A percentile compares a stretch with the other conserved stretches of the same genome.
phyloP scores from a whole-genome alignment of 2,113 vertebrate genomes.

The Cichladusa arquata region DNA sequence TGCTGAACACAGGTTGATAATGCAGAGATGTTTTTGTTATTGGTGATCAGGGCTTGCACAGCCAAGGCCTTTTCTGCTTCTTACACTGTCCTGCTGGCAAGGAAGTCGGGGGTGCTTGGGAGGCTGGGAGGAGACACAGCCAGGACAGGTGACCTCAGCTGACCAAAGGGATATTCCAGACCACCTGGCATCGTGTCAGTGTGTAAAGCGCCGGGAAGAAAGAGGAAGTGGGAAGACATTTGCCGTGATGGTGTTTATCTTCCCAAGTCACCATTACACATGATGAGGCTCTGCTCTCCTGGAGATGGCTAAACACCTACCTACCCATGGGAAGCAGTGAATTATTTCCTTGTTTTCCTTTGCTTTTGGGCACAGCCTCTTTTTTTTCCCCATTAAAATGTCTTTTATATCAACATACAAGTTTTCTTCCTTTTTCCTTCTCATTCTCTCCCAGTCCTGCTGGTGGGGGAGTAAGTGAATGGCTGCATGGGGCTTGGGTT shows the following conservation, averaged over 20 bases:
- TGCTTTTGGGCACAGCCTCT: not conserved
- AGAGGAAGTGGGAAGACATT: not conserved
- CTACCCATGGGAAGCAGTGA: not conserved
- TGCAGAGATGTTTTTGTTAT: not conserved
- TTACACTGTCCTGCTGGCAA: rapidly evolving
- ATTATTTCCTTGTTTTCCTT: not conserved
- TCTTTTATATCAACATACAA: not conserved
- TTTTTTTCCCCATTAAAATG: not conserved
- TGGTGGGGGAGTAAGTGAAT: not conserved
- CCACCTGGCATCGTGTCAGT: too few species aligned
- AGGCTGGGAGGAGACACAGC: not conserved
- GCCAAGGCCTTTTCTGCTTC: not conserved
- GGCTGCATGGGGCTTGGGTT: not conserved
- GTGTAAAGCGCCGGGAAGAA: not conserved
- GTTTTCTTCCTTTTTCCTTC: not conserved
- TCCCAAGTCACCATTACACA: too few species aligned
- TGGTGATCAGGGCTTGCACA: not conserved
- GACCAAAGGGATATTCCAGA: not conserved
- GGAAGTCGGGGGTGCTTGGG: not conserved
- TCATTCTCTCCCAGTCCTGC: not conserved
- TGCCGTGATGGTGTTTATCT: not conserved
- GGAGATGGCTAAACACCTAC: too few species aligned
- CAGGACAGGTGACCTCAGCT: not conserved
- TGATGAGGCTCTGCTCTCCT: not conserved
- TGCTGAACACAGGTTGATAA: not conserved